phyloP scores from a whole-genome alignment of 1,140 invertebrate species.

The Drosophila subobscura region DNA sequence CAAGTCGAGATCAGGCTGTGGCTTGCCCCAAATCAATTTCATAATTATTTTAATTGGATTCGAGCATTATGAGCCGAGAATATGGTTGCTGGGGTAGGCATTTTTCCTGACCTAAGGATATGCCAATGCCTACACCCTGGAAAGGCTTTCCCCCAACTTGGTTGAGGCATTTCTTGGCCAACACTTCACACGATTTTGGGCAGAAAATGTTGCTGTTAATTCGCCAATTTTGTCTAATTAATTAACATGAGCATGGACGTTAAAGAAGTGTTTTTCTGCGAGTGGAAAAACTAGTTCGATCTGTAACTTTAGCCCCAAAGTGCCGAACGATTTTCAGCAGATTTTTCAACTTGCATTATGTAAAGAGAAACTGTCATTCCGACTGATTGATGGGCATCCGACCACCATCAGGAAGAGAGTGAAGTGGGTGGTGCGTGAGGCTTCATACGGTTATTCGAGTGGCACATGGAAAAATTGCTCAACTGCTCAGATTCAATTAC shows the following conservation, averaged over 20 bases:
- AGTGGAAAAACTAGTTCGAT: conserved; percentile 47
- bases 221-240: conserved; percentile 73
- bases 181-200: conserved; percentile 21
- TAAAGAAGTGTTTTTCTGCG: conserved; percentile 9
- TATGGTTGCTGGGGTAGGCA: background rate
- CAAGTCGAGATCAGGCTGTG: conserved; percentile 19
- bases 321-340: conserved; percentile 53
- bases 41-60: conserved; percentile 70
- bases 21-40: conserved; percentile 64
- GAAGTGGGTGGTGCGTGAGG: background rate
- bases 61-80: background rate
- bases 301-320: conserved; percentile 20
- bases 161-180: conserved; percentile 33
- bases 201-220: conserved; percentile 52
- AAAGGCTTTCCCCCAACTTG: background rate
- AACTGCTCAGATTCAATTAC: conserved; percentile 66
- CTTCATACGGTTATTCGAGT: conserved; percentile 36
- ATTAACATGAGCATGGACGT: conserved; percentile 57
- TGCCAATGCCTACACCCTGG: conserved; percentile 5
- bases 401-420: conserved; percentile 2
- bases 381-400: conserved; percentile 57
- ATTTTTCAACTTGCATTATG: conserved; percentile 52
- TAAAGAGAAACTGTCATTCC: conserved; percentile 29
- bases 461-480: conserved; percentile 48
- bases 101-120: conserved; percentile 1